A percentile compares a stretch with the other conserved stretches of the same genome.
These are phyloP conservation scores for Carassius carassius DNA, from an alignment of 2,113 vertebrate genomes.

Conservation along the genomic window DNA sequence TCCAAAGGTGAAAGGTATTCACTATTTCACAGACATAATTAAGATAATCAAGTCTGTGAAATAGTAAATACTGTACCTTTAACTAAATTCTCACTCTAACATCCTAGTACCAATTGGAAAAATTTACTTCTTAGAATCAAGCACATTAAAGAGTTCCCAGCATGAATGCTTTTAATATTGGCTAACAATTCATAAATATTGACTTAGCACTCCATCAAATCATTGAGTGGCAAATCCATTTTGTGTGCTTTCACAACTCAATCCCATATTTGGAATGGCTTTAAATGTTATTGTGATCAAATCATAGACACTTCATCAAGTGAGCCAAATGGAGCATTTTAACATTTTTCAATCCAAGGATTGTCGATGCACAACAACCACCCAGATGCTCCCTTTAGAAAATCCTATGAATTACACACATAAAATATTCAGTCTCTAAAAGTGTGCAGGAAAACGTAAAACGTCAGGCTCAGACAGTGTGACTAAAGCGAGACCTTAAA, in stretches of 20 bases:
- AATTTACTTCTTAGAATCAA: background rate
- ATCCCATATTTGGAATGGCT: background rate
- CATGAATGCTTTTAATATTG: constrained; percentile 1
- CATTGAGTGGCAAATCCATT: constrained; percentile 7
- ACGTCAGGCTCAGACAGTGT: background rate
- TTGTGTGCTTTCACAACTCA: constrained; percentile 10
- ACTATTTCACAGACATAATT: background rate
- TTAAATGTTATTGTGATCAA: constrained; percentile 13
- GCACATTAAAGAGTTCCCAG: background rate
- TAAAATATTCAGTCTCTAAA: background rate
- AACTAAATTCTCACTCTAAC: background rate
- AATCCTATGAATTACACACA: background rate
- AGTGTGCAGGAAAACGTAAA: background rate
- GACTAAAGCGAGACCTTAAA: background rate
- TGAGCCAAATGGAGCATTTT: background rate
- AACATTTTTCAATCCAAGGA: background rate
- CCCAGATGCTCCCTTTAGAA: background rate
- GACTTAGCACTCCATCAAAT: constrained; percentile 3
- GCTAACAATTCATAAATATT: constrained; percentile 9
- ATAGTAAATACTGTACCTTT: no score
- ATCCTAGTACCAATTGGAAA: background rate
- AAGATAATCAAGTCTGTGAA: background rate
- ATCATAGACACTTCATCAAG: background rate
- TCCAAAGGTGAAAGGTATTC: background rate
- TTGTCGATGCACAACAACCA: background rate